Conservation (phyloP, 2,797 vertebrate species). For the Heliangelus exortis region DNA sequence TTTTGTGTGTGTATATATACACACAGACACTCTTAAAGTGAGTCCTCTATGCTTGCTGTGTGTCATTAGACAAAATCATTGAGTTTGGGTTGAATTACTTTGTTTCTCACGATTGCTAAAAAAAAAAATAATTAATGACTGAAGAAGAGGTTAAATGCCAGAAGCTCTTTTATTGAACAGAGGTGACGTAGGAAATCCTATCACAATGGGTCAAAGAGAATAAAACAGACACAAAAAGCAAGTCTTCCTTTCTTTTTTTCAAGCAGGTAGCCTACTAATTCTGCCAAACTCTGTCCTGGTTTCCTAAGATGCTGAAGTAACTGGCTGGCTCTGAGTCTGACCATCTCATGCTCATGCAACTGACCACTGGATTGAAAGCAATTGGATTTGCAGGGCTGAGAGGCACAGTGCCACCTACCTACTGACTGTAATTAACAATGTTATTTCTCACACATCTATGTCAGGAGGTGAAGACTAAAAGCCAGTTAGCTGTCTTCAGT, state of each 20-base stretch:
- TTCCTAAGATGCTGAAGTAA: not conserved
- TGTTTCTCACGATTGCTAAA: not conserved
- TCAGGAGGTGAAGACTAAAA: constrained; percentile 15
- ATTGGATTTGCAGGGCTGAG: constrained; percentile 8
- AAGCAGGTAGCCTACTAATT: not conserved
- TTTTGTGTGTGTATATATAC: not conserved
- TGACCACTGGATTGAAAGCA: not conserved
- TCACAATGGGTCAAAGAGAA: not conserved
- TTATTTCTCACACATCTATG: not conserved
- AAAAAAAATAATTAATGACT: not conserved
- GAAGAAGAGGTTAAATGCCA: not conserved
- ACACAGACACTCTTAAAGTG: not conserved
- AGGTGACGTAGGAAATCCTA: not conserved
- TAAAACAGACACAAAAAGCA: not conserved
- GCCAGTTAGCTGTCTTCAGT: constrained; percentile 6
- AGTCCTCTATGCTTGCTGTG: not conserved
- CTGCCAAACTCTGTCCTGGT: not conserved
- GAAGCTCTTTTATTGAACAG: not conserved
- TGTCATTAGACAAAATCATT: not conserved
- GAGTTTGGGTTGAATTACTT: not conserved
- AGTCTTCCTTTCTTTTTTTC: not conserved
- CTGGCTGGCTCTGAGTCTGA: not conserved
- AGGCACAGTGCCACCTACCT: not conserved
- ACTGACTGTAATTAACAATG: not conserved
- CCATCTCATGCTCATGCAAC: not conserved